Conservation (phyloP, 2,888 invertebrate species). For the Rhimphoctona megacephalus region DNA sequence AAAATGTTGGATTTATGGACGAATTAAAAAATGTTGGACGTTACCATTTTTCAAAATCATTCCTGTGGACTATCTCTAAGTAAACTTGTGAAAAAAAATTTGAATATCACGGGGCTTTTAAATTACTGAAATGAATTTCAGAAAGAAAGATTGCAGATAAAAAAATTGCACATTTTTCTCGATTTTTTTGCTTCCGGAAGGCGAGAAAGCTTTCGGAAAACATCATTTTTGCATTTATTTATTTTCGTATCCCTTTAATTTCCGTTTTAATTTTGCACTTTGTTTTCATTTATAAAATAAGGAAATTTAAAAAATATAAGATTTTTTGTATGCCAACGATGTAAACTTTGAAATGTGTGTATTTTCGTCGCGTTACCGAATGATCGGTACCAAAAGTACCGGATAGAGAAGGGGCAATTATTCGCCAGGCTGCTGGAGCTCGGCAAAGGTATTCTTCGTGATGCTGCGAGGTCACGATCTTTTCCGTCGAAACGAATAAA, state of each 20-base stretch:
- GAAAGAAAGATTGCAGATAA: not conserved
- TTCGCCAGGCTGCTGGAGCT: not conserved
- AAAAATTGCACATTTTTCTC: not conserved
- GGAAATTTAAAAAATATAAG: not conserved
- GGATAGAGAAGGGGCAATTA: not conserved
- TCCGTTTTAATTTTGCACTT: not conserved
- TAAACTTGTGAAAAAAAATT: not conserved
- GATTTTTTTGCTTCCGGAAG: no score
- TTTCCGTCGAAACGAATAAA: not conserved
- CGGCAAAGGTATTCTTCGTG: slow-evolving; percentile 2
- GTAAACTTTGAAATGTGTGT: not conserved
- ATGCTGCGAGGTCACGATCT: slow-evolving; percentile 19
- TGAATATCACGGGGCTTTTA: not conserved
- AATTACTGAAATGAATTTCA: not conserved
- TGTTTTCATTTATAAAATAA: not conserved
- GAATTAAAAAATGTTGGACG: no score
- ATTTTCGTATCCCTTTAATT: not conserved
- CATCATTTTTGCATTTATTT: no score
- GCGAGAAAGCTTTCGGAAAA: no score
- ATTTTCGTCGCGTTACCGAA: not conserved
- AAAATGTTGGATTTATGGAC: no score
- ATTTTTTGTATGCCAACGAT: not conserved
- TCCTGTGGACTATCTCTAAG: not conserved
- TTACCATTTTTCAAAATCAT: not conserved
- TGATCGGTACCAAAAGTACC: not conserved